Percentiles rank a stretch among this genome's conserved stretches.
phyloP scores from a whole-genome alignment of 2,888 invertebrate species.

The Papilio demoleus region DNA sequence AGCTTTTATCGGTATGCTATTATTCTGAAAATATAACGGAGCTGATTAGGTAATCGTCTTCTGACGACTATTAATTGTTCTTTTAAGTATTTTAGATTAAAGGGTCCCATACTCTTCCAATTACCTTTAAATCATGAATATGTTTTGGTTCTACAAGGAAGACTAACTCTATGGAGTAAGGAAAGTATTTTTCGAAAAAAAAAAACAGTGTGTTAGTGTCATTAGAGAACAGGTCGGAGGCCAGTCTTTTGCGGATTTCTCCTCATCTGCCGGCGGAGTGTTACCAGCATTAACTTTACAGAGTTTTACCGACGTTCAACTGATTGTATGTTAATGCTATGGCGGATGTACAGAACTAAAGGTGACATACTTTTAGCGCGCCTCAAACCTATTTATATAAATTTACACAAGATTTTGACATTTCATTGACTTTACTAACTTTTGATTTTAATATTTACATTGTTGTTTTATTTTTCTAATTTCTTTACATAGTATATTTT shows the following conservation, averaged over 20 bases:
- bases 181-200: conserved; percentile 8
- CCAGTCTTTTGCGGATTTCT: conserved; percentile 52
- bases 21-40: not conserved
- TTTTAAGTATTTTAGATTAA: not conserved
- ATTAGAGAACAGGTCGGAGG: conserved; percentile 45
- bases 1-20: not conserved
- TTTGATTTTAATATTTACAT: too few relatives aligned
- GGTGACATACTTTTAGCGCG: conserved; percentile 36
- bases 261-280: conserved; percentile 51
- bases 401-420: conserved; percentile 12
- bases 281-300: conserved; percentile 50
- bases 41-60: not conserved
- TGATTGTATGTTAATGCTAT: conserved; percentile 61
- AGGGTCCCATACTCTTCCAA: too few relatives aligned
- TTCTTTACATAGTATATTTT: too few relatives aligned
- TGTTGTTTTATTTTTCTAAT: too few relatives aligned
- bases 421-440: not conserved
- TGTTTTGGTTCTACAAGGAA: not conserved
- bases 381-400: conserved; percentile 3
- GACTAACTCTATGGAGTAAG: not conserved
- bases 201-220: conserved; percentile 28
- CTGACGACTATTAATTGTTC: not conserved
- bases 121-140: not conserved
- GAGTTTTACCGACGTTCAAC: conserved; percentile 38
- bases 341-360: conserved; percentile 35